A percentile compares a stretch with the other conserved stretches of the same genome.
Evolutionary conservation across 2,113 vertebrate species (phyloP).

Genomic region (Menidia beryllina): DNA sequence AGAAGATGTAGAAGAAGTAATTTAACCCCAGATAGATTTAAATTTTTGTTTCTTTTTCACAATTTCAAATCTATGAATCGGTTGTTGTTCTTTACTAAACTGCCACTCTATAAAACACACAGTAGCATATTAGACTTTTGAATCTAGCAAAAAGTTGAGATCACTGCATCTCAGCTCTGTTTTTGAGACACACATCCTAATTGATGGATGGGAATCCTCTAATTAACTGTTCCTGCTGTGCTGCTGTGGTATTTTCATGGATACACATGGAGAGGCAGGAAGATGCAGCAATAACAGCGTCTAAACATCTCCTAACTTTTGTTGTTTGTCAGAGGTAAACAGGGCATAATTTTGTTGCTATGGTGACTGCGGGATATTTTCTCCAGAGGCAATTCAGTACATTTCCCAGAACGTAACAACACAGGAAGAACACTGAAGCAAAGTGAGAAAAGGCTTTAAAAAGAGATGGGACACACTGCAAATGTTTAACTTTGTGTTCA

Average conservation of each 20-base stretch:
- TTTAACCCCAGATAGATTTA: too few relatives aligned
- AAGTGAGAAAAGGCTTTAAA: neutral
- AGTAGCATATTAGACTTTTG: slow-evolving; percentile 9
- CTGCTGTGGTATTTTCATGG: slow-evolving; percentile 38
- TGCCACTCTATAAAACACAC: neutral
- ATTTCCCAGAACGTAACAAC: neutral
- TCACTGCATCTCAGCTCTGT: slow-evolving; percentile 1
- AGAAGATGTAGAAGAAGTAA: too few relatives aligned
- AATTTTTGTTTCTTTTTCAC: too few relatives aligned
- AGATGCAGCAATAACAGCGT: slow-evolving; percentile 21
- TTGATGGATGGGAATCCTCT: slow-evolving; percentile 36
- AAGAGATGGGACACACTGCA: neutral
- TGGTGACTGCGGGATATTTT: slow-evolving; percentile 27
- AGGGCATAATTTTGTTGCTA: slow-evolving; percentile 46
- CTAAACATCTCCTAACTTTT: slow-evolving; percentile 35
- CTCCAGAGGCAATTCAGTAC: slow-evolving; percentile 26
- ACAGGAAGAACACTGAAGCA: neutral
- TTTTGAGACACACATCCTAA: slow-evolving; percentile 20
- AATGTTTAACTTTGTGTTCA: neutral
- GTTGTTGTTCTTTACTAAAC: neutral
- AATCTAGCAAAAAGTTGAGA: slow-evolving; percentile 5
- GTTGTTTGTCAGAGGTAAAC: slow-evolving; percentile 46
- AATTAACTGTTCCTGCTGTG: slow-evolving; percentile 35
- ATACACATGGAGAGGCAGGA: slow-evolving; percentile 25
- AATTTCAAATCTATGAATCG: too few relatives aligned